Conservation (phyloP, 2,888 invertebrate species). For the Xestia c-nigrum region DNA sequence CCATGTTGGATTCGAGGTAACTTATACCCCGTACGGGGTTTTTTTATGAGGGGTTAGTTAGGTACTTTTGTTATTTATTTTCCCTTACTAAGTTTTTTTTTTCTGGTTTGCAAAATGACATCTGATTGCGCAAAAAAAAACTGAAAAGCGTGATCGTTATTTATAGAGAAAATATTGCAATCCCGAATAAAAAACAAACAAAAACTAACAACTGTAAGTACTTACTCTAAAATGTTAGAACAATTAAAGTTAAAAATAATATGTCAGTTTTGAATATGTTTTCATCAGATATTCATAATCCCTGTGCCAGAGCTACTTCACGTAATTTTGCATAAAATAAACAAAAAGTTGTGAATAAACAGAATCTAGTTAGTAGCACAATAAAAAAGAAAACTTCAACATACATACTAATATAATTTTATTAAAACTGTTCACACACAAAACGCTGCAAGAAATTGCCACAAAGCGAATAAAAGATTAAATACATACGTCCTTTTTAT, state of each 20-base stretch:
- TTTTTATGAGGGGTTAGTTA: slow-evolving; percentile 15
- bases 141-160: neutral
- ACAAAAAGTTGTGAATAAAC: slow-evolving; percentile 10
- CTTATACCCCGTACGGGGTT: slow-evolving; percentile 31
- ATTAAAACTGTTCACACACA: slow-evolving; percentile 39
- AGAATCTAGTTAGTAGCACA: neutral
- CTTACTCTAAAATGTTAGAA: neutral
- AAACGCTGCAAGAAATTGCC: slow-evolving; percentile 25
- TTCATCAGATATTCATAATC: slow-evolving; percentile 5
- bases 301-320: slow-evolving; percentile 8
- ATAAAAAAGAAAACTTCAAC: slow-evolving; percentile 14
- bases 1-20: slow-evolving; percentile 76
- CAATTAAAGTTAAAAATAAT: neutral
- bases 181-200: neutral
- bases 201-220: neutral
- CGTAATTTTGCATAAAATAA: neutral
- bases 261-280: neutral
- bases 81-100: neutral
- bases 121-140: neutral
- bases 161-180: neutral
- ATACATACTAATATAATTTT: slow-evolving; percentile 23
- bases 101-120: neutral
- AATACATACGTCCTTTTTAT: slow-evolving; percentile 66
- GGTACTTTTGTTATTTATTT: slow-evolving; percentile 25
- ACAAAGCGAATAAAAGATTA: slow-evolving; percentile 62